These are phyloP conservation scores for Rhinoderma darwinii DNA, from an alignment of 2,113 vertebrate species.

Conservation along the genomic window DNA sequence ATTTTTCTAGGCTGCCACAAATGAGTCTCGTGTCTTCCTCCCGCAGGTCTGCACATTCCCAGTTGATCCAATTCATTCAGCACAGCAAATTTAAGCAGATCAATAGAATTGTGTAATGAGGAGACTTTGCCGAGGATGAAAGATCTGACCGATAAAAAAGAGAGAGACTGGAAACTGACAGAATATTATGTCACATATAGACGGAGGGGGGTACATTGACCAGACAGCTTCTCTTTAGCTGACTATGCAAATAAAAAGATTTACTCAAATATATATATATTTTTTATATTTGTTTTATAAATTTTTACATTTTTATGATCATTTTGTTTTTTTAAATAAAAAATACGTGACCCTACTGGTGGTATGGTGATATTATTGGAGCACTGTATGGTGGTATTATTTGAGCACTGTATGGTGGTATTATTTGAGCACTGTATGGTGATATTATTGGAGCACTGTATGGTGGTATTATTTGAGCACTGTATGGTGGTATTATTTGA, in stretches of 20 bases:
- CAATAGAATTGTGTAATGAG: background rate
- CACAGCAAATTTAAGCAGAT: constrained; percentile 4
- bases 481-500: no score
- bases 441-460: no score
- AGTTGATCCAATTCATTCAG: constrained; percentile 11
- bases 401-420: no score
- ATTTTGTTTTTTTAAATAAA: no score
- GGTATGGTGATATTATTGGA: no score
- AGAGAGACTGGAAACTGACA: background rate
- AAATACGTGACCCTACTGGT: no score
- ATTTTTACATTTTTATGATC: no score
- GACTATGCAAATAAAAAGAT: background rate
- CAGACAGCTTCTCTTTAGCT: background rate
- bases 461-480: no score
- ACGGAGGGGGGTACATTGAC: background rate
- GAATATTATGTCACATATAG: background rate
- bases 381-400: no score
- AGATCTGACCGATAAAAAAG: background rate
- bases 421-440: no score
- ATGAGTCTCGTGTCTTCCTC: background rate
- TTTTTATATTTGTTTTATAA: no score
- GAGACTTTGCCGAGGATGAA: background rate
- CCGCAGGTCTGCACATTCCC: background rate
- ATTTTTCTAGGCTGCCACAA: background rate
- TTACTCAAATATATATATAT: no score